Base-by-base conservation (phyloP, 35 echinoderm and acorn worm species). In the Lytechinus pictus region DNA sequence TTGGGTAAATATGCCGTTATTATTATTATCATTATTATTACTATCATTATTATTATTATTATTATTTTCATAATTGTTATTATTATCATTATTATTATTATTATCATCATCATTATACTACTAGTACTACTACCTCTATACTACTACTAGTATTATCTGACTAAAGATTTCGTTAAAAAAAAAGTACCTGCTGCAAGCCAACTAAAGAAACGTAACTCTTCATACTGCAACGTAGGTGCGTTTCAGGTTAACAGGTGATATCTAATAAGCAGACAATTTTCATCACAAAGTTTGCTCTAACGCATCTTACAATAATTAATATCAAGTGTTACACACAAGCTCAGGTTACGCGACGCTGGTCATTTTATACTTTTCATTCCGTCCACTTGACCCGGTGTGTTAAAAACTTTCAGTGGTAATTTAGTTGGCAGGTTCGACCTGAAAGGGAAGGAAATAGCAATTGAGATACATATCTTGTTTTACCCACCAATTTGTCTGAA, bases 321-420 rank as follows among this genome's bases (percentile, higher is more conserved):
- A 90, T 90, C 88, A 51, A 90, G 88, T 44, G 88, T 54, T 54
- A 44, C 88, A 90, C 52, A 54, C 28, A 52, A 27, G 28, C 88
- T 90, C 28, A 21, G 16, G 52, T 90, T 90, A 90, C 88, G 29
- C 88, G 52, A 54, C 52, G 88, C 66, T 79, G 21, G 19, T 16
- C 66, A 79, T 79, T 79, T 79, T 79, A 79, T 79, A 24, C 66
- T 24, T 79, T 79, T 79, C 66, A 24, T 79, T 24, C n/a, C 66
- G 21, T 79, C 28, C 88, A 90, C 88, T 90, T 90, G 88, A 90
- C 88, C 88, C 88, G 9, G 4, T 33, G 88, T 54, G 28, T 54
- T 90, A 90, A 79, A 79, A 14, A 90, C 88, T 90, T 90, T 90
- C 88, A 52, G 10, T 90, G 88, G 88, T 90, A 90, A 90, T 90